phyloP scores from a whole-genome alignment of 2,888 invertebrate genomes.

The Archips crataeganus region DNA sequence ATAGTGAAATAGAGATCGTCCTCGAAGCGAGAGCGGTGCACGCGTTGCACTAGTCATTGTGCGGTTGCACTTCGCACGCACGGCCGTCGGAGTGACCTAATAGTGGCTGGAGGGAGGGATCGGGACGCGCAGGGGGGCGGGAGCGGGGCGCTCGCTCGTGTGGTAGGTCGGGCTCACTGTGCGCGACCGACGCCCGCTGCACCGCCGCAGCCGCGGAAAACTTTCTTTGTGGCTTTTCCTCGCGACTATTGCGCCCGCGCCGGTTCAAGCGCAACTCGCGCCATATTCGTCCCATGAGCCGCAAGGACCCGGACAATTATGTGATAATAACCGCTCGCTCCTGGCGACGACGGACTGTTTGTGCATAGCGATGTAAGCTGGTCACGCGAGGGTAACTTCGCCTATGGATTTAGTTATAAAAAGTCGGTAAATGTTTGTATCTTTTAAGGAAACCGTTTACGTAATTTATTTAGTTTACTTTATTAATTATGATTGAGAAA shows the following conservation, averaged over 20 bases:
- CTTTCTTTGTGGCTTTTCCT: slow-evolving; percentile 84
- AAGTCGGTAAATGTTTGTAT: slow-evolving; percentile 81
- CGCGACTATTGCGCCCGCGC: slow-evolving; percentile 70
- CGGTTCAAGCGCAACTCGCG: slow-evolving; percentile 43
- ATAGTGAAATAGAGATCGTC: slow-evolving; percentile 85
- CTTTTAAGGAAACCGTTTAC: slow-evolving; percentile 10
- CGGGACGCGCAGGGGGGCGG: slow-evolving; percentile 71
- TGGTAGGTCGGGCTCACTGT: slow-evolving; percentile 85
- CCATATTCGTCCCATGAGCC: slow-evolving; percentile 12
- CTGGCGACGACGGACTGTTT: slow-evolving; percentile 57
- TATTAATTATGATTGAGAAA: neutral
- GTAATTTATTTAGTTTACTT: neutral
- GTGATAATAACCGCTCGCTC: slow-evolving; percentile 56
- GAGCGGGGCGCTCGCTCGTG: slow-evolving; percentile 76
- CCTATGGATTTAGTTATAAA: slow-evolving; percentile 84
- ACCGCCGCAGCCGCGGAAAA: slow-evolving; percentile 78
- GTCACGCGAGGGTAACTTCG: slow-evolving; percentile 72
- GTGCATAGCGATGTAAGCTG: slow-evolving; percentile 72
- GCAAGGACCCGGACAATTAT: slow-evolving; percentile 52
- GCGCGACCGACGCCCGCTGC: slow-evolving; percentile 75
- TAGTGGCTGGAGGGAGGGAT: slow-evolving; percentile 84
- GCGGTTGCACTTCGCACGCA: slow-evolving; percentile 84
- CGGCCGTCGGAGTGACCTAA: slow-evolving; percentile 83
- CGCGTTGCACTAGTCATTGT: slow-evolving; percentile 85
- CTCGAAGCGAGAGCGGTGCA: slow-evolving; percentile 86